A percentile compares a stretch with the other conserved stretches of the same genome.
Evolutionary conservation across 2,888 invertebrate species (phyloP).

Genomic region (Octonoba sinensis): DNA sequence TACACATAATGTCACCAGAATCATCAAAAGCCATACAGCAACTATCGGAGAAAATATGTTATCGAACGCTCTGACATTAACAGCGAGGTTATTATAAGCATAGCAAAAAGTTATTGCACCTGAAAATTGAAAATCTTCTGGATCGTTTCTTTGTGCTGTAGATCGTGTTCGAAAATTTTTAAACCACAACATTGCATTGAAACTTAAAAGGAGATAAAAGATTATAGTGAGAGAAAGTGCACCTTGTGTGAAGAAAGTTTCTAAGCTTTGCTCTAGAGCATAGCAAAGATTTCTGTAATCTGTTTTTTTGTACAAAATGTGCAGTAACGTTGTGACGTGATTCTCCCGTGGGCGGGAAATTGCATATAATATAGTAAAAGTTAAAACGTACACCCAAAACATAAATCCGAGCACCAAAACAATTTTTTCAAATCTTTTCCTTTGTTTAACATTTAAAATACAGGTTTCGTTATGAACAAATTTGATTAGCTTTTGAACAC

Average conservation of each 20-base stretch:
- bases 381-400: constrained; percentile 8
- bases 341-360: background rate
- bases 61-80: constrained; percentile 9
- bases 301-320: no score
- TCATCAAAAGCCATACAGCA: constrained; percentile 42
- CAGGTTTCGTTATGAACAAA: constrained; percentile 22
- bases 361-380: constrained; percentile 10
- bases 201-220: constrained; percentile 28
- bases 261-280: constrained; percentile 10
- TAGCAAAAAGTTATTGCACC: constrained; percentile 1
- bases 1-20: constrained; percentile 31
- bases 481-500: background rate
- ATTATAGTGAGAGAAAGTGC: constrained; percentile 18
- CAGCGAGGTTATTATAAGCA: constrained; percentile 10
- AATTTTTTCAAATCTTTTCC: background rate
- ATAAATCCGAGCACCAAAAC: background rate
- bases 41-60: constrained; percentile 24
- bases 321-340: background rate
- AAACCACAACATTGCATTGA: constrained; percentile 37
- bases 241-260: constrained; percentile 37
- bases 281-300: background rate
- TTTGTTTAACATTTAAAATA: background rate
- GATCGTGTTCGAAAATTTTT: background rate
- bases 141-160: background rate
- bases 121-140: background rate